A percentile compares a stretch with the other conserved stretches of the same genome.
These are phyloP conservation scores for Papilio xuthus DNA, from an alignment of 1,140 invertebrate genomes.

Conservation along the genomic window DNA sequence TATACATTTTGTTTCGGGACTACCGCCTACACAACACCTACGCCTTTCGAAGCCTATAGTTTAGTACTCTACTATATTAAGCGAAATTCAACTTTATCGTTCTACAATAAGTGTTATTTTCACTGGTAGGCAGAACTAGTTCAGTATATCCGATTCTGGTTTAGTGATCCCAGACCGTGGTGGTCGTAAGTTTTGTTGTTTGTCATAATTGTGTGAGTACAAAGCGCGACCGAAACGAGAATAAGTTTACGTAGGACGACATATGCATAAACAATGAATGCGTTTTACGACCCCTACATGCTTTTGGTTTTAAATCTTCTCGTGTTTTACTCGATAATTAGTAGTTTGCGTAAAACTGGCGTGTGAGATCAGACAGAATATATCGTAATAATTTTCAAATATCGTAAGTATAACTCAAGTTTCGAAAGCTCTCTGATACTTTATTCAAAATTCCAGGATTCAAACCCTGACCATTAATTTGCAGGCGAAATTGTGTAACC, in stretches of 20 bases:
- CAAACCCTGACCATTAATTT: not conserved
- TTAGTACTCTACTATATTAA: not conserved
- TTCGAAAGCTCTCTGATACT: not conserved
- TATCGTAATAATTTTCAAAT: not conserved
- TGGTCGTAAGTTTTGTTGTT: slow-evolving; percentile 36
- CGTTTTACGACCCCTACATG: not conserved
- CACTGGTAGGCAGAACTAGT: not conserved
- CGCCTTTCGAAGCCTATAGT: slow-evolving; percentile 24
- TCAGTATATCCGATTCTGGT: slow-evolving; percentile 43
- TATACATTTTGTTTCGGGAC: slow-evolving; percentile 27
- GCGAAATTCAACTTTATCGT: slow-evolving; percentile 38
- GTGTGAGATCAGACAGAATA: no score
- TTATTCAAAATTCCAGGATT: not conserved
- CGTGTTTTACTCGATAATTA: no score
- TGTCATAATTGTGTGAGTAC: slow-evolving; percentile 23
- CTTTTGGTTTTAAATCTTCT: not conserved
- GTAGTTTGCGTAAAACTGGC: no score
- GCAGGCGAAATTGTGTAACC: not conserved
- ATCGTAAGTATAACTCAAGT: not conserved
- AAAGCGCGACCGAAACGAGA: slow-evolving; percentile 31
- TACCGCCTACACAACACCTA: slow-evolving; percentile 46
- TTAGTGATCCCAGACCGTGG: slow-evolving; percentile 45
- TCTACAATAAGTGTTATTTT: slow-evolving; percentile 15
- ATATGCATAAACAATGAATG: slow-evolving; percentile 29
- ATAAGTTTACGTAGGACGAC: slow-evolving; percentile 27